Evolutionary conservation across 2,888 invertebrate genomes (phyloP).

Genomic region (Nymphalis c-album): DNA sequence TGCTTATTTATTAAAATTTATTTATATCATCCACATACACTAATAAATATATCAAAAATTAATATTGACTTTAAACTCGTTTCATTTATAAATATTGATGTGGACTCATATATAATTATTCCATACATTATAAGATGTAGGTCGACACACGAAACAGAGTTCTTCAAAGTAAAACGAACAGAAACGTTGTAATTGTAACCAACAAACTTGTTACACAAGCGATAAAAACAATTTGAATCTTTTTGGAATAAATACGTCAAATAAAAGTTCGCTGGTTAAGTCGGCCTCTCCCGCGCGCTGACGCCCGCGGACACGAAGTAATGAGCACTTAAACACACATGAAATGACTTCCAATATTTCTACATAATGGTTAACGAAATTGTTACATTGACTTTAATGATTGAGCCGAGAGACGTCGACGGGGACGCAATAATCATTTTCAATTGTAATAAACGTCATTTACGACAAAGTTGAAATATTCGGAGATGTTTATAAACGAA

Average conservation of each 20-base stretch:
- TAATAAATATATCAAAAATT: no score
- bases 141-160: no score
- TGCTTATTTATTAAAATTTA: no score
- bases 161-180: no score
- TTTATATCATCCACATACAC: no score
- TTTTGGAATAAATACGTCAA: constrained; percentile 24
- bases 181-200: no score
- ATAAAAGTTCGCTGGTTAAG: constrained; percentile 20
- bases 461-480: constrained; percentile 5
- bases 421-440: constrained; percentile 21
- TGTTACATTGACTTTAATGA: constrained; percentile 65
- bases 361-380: constrained; percentile 69
- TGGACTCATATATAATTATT: no score
- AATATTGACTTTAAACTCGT: no score
- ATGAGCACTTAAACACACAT: constrained; percentile 70
- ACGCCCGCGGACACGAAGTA: constrained; percentile 64
- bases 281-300: constrained; percentile 50
- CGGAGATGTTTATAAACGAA: constrained; percentile 38
- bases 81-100: no score
- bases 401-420: constrained; percentile 43
- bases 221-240: constrained; percentile 22
- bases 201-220: constrained; percentile 3
- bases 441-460: constrained; percentile 24
- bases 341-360: constrained; percentile 63
- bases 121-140: no score